Percentiles rank a stretch among this genome's conserved stretches.
Evolutionary conservation across 2,113 vertebrate species (phyloP).

Genomic region (Scopus umbretta): DNA sequence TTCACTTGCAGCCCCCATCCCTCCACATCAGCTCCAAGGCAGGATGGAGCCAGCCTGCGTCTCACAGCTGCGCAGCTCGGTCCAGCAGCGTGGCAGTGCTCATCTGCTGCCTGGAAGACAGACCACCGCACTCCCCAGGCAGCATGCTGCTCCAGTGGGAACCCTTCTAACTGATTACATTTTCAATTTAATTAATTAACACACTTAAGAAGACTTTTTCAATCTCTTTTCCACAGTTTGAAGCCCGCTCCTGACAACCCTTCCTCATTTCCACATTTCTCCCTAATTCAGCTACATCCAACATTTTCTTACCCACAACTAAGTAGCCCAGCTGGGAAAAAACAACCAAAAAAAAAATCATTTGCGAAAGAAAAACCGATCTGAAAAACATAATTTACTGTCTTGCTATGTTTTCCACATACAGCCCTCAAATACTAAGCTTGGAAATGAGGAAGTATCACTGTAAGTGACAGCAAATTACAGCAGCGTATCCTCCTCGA

Average conservation of each 20-base stretch:
- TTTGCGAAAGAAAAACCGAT: neutral
- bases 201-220: neutral
- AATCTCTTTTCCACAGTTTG: neutral
- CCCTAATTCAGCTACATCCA: neutral
- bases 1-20: neutral
- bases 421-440: neutral
- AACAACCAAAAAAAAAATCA: neutral
- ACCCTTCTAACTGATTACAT: neutral
- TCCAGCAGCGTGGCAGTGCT: neutral
- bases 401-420: neutral
- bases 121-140: neutral
- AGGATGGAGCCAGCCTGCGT: fast-evolving
- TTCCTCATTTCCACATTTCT: neutral
- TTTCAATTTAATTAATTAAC: neutral
- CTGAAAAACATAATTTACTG: neutral
- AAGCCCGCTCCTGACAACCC: neutral
- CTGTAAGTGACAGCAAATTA: neutral
- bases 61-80: neutral
- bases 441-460: neutral
- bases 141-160: neutral
- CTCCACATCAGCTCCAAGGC: neutral
- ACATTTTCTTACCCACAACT: neutral
- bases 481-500: neutral
- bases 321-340: neutral
- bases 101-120: neutral